These are phyloP conservation scores for Knipowitschia caucasica DNA, from an alignment of 2,797 vertebrate genomes.

Conservation along the genomic window DNA sequence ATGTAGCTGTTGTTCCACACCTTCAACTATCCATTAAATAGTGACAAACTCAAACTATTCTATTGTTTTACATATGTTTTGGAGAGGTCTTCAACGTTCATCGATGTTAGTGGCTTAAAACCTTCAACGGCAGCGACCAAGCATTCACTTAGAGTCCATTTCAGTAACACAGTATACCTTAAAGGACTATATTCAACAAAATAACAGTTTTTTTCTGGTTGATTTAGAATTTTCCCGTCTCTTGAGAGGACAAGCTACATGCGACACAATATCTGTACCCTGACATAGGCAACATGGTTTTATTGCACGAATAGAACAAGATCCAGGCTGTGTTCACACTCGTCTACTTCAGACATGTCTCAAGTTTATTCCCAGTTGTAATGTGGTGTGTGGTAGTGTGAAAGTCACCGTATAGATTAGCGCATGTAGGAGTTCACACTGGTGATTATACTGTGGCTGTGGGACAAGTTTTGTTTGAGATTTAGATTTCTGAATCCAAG, in stretches of 20 bases:
- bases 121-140: too few relatives aligned
- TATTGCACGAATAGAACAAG: background rate
- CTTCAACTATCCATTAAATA: too few relatives aligned
- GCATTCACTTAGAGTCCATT: too few relatives aligned
- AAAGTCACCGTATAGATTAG: slow-evolving; percentile 1
- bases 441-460: background rate
- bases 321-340: background rate
- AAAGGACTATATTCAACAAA: too few relatives aligned
- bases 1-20: background rate
- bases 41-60: too few relatives aligned
- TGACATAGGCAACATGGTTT: background rate
- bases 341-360: too few relatives aligned
- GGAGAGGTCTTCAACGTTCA: too few relatives aligned
- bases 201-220: background rate
- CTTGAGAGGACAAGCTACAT: background rate
- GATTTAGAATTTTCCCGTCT: background rate
- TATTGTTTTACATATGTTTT: too few relatives aligned
- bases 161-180: too few relatives aligned
- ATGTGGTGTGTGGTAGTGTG: background rate
- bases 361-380: background rate
- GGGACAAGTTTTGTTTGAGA: too few relatives aligned
- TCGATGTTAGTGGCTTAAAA: too few relatives aligned
- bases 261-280: background rate
- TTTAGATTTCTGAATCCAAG: too few relatives aligned
- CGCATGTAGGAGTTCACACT: background rate